Base-by-base conservation (phyloP, 1,140 invertebrate genomes). In the Protaetia brevitarsis region DNA sequence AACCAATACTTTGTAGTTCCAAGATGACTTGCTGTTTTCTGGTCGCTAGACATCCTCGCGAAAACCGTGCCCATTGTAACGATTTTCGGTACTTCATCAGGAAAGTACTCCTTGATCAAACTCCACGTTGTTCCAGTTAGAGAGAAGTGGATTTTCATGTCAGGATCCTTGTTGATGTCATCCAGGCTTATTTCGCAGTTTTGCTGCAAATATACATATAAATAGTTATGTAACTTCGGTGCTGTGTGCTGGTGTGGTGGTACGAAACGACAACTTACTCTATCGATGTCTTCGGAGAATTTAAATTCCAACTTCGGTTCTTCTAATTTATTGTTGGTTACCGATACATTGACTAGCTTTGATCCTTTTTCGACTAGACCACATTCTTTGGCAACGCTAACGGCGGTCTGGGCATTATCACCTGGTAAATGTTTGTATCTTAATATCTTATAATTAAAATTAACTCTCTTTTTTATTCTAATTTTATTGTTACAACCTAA, bases 341-440 rank as follows among this genome's bases (percentile, higher is more conserved):
- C 41, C 7, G 19, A 51, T 23, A 51, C 26, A 51, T 85, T 51
- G 5, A 51, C 41, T 10, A 51, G n/a, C 26, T 11, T 51, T 3
- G 41, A 51, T 5, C 19, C 80, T 0, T 82, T 74, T 4, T 84
- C 81, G 3, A 99, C 85, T 78, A 99, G 97, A 3, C 92, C 92
- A 80, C 97, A 99, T 76, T 99, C 96, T 69, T 91, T 88, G 0
- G 95, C 97, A 11, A 99, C 97, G 80, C 94, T 96, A 1, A 98
- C 83, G 0, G 97, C 97, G 0, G 97, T 99, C 69, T 97, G 85
- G 66, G 99, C 90, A 81, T 99, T 99, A 78, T 99, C 97, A 34
- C 60, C 60, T 51, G n/a, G 41, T 21, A 45, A 45, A 5, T 5
- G 16, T n/a, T 10, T 37, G 34, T 6, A 37, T 3, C 1, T 11